A percentile compares a stretch with the other conserved stretches of the same genome.
Evolutionary conservation across 2,888 invertebrate species (phyloP).

Genomic region (Argyra leucocephala): DNA sequence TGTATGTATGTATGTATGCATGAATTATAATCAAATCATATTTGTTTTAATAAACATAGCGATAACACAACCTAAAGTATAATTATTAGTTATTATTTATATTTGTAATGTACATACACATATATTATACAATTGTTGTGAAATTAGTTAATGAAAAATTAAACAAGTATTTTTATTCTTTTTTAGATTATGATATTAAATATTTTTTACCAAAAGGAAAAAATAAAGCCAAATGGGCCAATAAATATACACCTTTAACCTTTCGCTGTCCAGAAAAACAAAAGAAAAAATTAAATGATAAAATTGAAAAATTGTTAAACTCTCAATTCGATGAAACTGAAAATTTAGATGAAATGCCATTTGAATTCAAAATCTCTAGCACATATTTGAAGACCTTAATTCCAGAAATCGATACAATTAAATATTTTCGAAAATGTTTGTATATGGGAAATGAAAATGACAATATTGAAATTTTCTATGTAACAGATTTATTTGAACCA

Average conservation of each 20-base stretch:
- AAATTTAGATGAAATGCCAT: neutral
- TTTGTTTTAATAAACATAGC: too few species aligned
- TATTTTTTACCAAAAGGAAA: conserved; percentile 26
- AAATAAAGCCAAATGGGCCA: conserved; percentile 37
- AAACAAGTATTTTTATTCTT: neutral
- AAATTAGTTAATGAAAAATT: conserved; percentile 6
- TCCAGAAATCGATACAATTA: conserved; percentile 17
- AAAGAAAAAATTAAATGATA: conserved; percentile 28
- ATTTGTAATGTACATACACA: neutral
- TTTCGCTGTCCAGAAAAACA: conserved; percentile 33
- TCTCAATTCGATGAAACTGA: neutral
- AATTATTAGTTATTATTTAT: too few species aligned
- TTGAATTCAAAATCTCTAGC: conserved; percentile 25
- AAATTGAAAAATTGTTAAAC: conserved; percentile 29
- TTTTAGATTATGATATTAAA: conserved; percentile 32
- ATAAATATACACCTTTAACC: conserved; percentile 39
- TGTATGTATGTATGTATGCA: too few species aligned
- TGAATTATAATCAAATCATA: too few species aligned
- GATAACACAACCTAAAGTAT: too few species aligned
- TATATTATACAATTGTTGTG: neutral
- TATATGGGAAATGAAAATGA: conserved; percentile 14
- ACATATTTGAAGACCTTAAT: conserved; percentile 20
- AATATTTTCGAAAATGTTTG: conserved; percentile 14
- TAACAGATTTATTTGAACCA: conserved; percentile 44
- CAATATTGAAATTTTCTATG: conserved; percentile 43